Percentiles rank a stretch among this genome's conserved stretches.
Conservation (phyloP, 2,113 vertebrate genomes). For the Ancistrus triradiatus region DNA sequence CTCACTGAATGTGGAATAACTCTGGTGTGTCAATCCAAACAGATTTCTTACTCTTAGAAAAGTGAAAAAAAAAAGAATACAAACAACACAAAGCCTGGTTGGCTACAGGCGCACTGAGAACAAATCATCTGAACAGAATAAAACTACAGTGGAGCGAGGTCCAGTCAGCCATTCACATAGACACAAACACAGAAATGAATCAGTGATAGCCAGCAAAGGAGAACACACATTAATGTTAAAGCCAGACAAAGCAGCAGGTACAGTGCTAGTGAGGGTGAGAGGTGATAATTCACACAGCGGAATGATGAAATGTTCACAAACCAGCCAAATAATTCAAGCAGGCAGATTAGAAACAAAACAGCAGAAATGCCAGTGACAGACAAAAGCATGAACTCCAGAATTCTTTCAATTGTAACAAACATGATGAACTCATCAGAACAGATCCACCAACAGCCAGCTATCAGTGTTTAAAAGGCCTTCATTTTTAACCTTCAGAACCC, state of each 20-base stretch:
- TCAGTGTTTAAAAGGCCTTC: no score
- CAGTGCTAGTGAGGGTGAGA: background rate
- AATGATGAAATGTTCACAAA: background rate
- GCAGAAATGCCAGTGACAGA: background rate
- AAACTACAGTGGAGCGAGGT: constrained; percentile 14
- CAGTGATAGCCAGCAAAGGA: no score
- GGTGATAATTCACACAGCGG: no score
- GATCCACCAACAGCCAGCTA: constrained; percentile 3
- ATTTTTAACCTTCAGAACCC: no score
- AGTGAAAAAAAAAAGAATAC: background rate
- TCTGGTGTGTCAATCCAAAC: constrained; percentile 35
- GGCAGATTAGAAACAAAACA: background rate
- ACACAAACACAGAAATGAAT: background rate
- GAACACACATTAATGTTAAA: no score
- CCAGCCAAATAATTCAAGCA: background rate
- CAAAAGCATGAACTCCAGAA: background rate
- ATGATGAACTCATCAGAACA: constrained; percentile 37
- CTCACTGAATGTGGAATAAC: constrained; percentile 41
- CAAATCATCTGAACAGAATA: background rate
- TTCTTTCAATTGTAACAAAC: background rate
- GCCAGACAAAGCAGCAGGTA: background rate
- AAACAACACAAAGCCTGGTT: background rate
- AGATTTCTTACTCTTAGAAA: constrained; percentile 24
- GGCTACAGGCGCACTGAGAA: no score
- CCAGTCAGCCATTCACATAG: constrained; percentile 47